A percentile compares a stretch with the other conserved stretches of the same genome.
Evolutionary conservation across 1,140 invertebrate genomes (phyloP).

Genomic region (Cotesia glomerata): DNA sequence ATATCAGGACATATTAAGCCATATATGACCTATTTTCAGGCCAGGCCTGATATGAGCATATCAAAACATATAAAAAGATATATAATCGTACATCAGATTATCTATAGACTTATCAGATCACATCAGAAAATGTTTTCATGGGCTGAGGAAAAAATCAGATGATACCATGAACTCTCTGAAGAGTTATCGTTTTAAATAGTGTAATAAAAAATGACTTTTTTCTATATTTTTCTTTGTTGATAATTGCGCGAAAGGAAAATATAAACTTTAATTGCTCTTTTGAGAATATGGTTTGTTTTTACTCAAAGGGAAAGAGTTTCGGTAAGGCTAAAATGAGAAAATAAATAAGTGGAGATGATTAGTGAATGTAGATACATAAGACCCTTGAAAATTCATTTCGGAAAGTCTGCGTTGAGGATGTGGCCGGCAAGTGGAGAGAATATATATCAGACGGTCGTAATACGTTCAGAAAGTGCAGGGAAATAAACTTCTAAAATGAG

Average conservation of each 20-base stretch:
- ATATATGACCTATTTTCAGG: too few relatives aligned
- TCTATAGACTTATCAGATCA: too few relatives aligned
- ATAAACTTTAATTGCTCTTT: not conserved
- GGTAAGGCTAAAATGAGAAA: slow-evolving; percentile 1
- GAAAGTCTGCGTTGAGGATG: slow-evolving; percentile 27
- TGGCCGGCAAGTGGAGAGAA: slow-evolving; percentile 18
- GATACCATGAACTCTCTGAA: too few relatives aligned
- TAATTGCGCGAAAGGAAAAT: not conserved
- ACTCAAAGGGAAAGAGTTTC: slow-evolving; percentile 2
- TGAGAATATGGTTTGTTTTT: not conserved
- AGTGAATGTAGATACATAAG: slow-evolving; percentile 20
- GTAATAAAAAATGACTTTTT: too few relatives aligned
- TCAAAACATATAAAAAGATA: too few relatives aligned
- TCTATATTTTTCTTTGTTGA: too few relatives aligned
- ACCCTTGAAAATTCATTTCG: slow-evolving; percentile 55
- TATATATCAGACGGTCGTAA: slow-evolving; percentile 22
- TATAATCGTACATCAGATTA: too few relatives aligned
- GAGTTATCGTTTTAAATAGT: too few relatives aligned
- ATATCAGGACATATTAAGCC: too few relatives aligned
- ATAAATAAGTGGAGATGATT: slow-evolving; percentile 18
- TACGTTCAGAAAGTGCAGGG: slow-evolving; percentile 31
- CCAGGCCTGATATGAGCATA: too few relatives aligned
- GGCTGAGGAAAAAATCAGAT: too few relatives aligned
- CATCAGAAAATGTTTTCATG: too few relatives aligned
- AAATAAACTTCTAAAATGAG: slow-evolving; percentile 52